phyloP scores from a whole-genome alignment of 2,888 invertebrate species.

The Amblyteles armatorius region DNA sequence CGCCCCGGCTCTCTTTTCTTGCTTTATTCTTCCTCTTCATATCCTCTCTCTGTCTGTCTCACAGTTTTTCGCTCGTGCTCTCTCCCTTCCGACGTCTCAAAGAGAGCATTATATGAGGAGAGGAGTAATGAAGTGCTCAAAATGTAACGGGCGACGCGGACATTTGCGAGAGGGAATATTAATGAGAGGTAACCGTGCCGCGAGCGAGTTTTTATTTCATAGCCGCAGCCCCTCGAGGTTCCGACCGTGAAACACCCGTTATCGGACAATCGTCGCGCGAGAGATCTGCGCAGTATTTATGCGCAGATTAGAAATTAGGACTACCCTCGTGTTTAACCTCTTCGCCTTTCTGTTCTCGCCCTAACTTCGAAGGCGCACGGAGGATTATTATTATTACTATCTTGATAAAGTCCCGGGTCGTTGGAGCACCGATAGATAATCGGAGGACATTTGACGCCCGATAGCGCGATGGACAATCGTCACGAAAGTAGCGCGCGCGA shows the following conservation, averaged over 20 bases:
- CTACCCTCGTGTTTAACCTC: no score
- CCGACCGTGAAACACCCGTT: background rate
- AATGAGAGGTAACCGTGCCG: constrained; percentile 51
- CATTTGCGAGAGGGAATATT: constrained; percentile 64
- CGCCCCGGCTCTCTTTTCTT: constrained; percentile 24
- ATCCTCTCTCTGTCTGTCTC: constrained; percentile 14
- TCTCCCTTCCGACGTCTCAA: constrained; percentile 6
- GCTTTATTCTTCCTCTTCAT: constrained; percentile 51
- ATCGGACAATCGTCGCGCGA: background rate
- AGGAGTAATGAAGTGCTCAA: constrained; percentile 64
- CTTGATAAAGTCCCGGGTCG: background rate
- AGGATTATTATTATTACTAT: no score
- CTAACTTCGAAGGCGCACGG: no score
- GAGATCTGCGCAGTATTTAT: background rate
- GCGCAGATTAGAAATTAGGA: background rate
- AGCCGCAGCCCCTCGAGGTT: background rate
- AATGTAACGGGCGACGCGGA: constrained; percentile 64
- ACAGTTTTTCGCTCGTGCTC: background rate
- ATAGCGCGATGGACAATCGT: background rate
- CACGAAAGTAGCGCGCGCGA: background rate
- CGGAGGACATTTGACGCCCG: background rate
- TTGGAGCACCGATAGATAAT: background rate
- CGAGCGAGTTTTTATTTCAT: constrained; percentile 11
- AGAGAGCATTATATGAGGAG: constrained; percentile 54
- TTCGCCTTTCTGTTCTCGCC: no score